A percentile compares a stretch with the other conserved stretches of the same genome.
Conservation (phyloP, 2,113 vertebrate genomes). For the Ifrita kowaldi region DNA sequence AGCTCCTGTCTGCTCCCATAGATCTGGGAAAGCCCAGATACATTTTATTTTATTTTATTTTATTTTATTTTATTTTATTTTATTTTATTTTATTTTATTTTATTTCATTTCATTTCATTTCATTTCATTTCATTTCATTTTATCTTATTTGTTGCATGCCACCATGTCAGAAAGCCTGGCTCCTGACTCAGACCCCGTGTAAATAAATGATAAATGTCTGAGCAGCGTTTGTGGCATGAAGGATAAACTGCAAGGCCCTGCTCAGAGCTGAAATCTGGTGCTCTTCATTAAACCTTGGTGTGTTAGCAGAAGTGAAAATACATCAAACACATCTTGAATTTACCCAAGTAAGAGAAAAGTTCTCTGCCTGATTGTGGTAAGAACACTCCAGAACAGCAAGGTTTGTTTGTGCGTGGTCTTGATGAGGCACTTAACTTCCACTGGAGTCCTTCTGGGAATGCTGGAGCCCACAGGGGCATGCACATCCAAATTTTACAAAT, state of each 20-base stretch:
- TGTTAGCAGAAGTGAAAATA: neutral
- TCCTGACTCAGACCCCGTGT: neutral
- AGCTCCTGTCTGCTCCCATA: neutral
- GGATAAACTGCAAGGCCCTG: neutral
- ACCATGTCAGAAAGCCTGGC: neutral
- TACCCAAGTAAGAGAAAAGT: neutral
- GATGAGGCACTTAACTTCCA: neutral
- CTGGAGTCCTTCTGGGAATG: neutral
- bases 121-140: neutral
- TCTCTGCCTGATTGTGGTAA: neutral
- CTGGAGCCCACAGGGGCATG: neutral
- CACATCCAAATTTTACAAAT: neutral
- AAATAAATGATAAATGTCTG: slow-evolving; percentile 29
- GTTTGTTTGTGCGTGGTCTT: neutral
- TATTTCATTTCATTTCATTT: no score
- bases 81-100: neutral
- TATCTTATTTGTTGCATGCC: neutral
- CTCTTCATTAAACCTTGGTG: neutral
- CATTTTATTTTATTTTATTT: neutral
- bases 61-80: neutral
- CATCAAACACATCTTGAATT: slow-evolving; percentile 31
- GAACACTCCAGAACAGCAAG: neutral
- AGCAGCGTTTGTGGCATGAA: neutral
- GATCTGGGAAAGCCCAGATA: neutral
- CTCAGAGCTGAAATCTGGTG: neutral